Base-by-base conservation (phyloP, 2,888 invertebrate genomes). In the Pollenia griseotomentosa region DNA sequence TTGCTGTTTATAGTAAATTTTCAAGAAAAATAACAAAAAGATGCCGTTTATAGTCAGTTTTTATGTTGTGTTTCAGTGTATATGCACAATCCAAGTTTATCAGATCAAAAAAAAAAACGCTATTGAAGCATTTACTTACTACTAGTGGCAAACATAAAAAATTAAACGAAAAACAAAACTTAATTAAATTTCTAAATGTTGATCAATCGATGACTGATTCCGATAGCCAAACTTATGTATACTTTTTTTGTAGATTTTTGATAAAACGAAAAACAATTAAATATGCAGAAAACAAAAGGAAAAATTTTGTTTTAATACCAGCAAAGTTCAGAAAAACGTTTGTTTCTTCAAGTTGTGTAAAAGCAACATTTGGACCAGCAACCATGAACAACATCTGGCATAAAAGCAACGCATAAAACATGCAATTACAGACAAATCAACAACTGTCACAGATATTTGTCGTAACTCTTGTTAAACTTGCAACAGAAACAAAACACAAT, bases 391-490 rank as follows among this genome's bases (percentile, higher is more conserved):
- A 66, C 77, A 85, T 71, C 79, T 84, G 79, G 71, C 68, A 44
- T 48, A 42, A 51, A 57, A 59, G 59, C 51, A 80, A 77, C 71
- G 71, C 44, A 61, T 75, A 73, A 66, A 77, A 77, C 77, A 84
- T 81, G 84, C 87, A 87, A 87, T 84, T 87, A 87, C 86, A 83
- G 75, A 80, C 86, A 83, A 86, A 79, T 87, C 87, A 84, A 84
- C 87, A 84, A 87, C 77, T 84, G 87, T 87, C 87, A 84, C 81
- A 87, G 84, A 87, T 84, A 87, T 87, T 87, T 87, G 86, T 87
- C 86, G 83, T 78, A 80, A 73, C 84, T 81, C 81, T 78, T 83
- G 84, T 87, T 78, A 63, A 78, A 81, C 55, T 61, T 16, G 33
- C 68, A 61, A 12, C 70, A 55, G 9, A 65, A 65, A 63, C 65